Evolutionary conservation across 2,888 invertebrate genomes (phyloP), one percentile per base, ranked within the genome.

Genomic region (Euplexia lucipara): DNA sequence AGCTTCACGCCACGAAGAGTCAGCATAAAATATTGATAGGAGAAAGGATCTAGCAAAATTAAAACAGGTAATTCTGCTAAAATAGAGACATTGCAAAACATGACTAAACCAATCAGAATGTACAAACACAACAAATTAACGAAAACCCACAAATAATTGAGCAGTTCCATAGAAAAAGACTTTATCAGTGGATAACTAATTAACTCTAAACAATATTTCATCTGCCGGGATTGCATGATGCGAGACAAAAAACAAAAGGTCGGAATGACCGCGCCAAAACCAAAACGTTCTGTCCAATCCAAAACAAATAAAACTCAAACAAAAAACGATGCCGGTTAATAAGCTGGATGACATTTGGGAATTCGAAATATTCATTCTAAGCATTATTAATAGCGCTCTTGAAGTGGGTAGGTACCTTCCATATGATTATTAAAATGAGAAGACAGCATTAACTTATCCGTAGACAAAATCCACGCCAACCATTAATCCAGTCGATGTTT

Each of bases 321-420:
- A 95, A 95, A 94, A 94, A 95, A 93, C 92, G 91, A 92, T 88
- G 92, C 84, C 92, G 88, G 94, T 95, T 95, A 95, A 95, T 95
- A 94, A 95, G 94, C 93, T 93, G 93, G 93, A 95, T 95, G 95
- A 95, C 95, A 95, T 94, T 95, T 93, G 88, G 92, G 95, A 94
- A 95, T 94, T 95, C 90, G 89, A 94, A 94, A 94, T 89, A 95
- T 94, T 88, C 92, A 90, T 92, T 91, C 91, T 89, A 92, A 91
- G 87, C 88, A 92, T 93, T 91, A 94, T 94, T 95, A 94, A 95
- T 93, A 91, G 90, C 91, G 90, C 88, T 88, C 89, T 89, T 90
- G 90, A 90, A 91, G 88, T 89, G 88, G 90, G 88, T 87, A 26
- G 3, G 26, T 26, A 26, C 81, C 79, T 78, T 86, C 86, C 84